Base-by-base conservation (phyloP, 2,113 vertebrate genomes). In the Mobula hypostoma region DNA sequence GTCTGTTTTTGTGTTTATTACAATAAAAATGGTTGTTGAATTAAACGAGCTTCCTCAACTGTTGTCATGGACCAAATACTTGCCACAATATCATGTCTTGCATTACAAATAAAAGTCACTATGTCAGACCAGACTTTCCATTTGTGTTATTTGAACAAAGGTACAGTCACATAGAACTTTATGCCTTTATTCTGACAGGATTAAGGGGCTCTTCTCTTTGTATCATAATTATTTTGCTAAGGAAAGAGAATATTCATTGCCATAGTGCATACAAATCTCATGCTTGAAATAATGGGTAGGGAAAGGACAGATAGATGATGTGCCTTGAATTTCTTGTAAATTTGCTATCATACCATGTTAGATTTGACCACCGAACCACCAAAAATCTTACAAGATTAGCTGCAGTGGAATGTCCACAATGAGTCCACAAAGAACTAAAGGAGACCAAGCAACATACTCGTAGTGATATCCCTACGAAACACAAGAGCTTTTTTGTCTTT, bases 331-430 rank as follows among this genome's bases (percentile, higher is more conserved):
- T 80, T 80, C n/a, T 32, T 36, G 15, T 36, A 36, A 40, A 80
- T 40, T 72, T 72, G 2, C 32, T 40, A 12, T 15, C 32, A 36
- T 80, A 40, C 78, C 32, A 40, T 48, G 48, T 48, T 19, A n/a
- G 27, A 61, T 7, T n/a, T 66, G 12, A 29, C 66, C 32, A 96
- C 97, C 95, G 96, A 96, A 97, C 96, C 96, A 95, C 96, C 96
- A 97, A 96, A 96, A 8, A 48, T 19, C 56, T 58, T 24, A 2
- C 11, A 7, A 58, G 82, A 27, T 56, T 36, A 82, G 80, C 40
- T 82, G 17, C 21, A 82, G 24, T 56, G 1, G 19, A 58, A 56
- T 56, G 40, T 40, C 40, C 36, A 48, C 6, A 85, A 27, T 19
- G 36, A n/a, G 40, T 85, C 82, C 48, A 85, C 21, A 8, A 82